These are phyloP conservation scores for Heterocephalus glaber DNA, from an alignment of 2,113 vertebrate genomes.

Conservation along the genomic window DNA sequence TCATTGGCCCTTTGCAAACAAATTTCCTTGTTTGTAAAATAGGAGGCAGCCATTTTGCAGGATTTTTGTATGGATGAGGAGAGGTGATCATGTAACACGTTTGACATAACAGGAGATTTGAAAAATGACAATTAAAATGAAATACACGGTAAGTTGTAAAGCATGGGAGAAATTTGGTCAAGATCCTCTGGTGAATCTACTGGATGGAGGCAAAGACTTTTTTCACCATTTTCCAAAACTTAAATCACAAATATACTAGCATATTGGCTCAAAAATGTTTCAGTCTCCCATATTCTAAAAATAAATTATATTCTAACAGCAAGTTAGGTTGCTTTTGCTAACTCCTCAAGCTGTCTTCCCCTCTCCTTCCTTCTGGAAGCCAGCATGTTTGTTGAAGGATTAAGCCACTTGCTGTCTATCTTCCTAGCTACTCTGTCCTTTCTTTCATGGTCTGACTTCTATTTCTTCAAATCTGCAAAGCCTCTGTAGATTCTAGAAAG, in stretches of 20 bases:
- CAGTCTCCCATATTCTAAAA: background rate
- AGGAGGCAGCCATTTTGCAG: too few species aligned
- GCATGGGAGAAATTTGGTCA: background rate
- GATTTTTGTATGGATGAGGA: background rate
- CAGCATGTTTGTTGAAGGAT: background rate
- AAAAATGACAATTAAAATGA: background rate
- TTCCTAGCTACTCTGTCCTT: background rate
- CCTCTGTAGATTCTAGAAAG: background rate
- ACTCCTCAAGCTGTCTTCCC: background rate
- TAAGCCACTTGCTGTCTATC: background rate
- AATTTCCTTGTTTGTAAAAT: background rate
- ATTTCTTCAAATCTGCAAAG: background rate
- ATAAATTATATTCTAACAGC: background rate
- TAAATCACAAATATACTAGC: background rate
- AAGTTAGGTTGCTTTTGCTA: background rate
- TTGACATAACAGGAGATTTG: background rate
- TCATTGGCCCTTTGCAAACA: background rate
- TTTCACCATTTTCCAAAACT: background rate
- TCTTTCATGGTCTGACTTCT: background rate
- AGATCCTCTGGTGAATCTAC: background rate
- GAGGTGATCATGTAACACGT: background rate
- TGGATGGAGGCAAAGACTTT: background rate
- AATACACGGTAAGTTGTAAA: rapidly evolving
- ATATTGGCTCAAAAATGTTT: background rate
- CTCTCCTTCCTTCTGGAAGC: too few species aligned